Base-by-base conservation (phyloP, 2,113 vertebrate genomes). In the Gymnocephalus cernua region DNA sequence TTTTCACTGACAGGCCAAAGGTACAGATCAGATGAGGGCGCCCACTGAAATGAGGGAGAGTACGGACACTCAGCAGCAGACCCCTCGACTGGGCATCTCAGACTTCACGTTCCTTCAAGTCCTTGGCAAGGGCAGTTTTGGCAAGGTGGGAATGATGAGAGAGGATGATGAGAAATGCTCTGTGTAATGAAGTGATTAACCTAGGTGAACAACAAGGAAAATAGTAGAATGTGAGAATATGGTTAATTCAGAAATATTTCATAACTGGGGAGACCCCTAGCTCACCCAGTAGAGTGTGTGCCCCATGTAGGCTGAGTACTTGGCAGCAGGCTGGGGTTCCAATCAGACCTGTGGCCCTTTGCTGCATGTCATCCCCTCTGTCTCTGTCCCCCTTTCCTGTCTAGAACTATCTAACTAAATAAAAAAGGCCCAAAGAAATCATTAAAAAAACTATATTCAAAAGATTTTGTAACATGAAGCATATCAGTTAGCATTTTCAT, bases 61-160 rank as follows among this genome's bases (percentile, higher is more conserved):
- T 71, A 44, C 9, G 0, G 35, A 75, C 10, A 23, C 8, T 19
- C 81, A 85, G 75, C 83, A 74, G 13, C 84, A 92, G 73, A 35
- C 25, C 6, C 86, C 84, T 38, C 83, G 62, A 2, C 88, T 97
- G 6, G 96, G 97, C 50, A 96, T 99, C 44, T 88, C 96, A 32
- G 95, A 98, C 91, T 97, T 99, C 75, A 96, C 95, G 0, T 99
- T 99, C 84, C 95, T 99, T 72, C 96, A 98, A 74, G 97, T 99
- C 0, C 80, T 99, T 44, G 98, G 98, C 27, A 99, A 99, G 77
- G 98, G 98, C 80, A 99, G 98, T 89, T 99, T 99, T 86, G 98
- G 98, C 87, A 99, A 99, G 97, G 98, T 99, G 89, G 93, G 96
- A 44, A 47, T 54, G 16, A 67, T 1, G 8, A 38, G 19, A 74